Evolutionary conservation across 2,888 invertebrate species (phyloP).

Genomic region (Zonitis immaculata): DNA sequence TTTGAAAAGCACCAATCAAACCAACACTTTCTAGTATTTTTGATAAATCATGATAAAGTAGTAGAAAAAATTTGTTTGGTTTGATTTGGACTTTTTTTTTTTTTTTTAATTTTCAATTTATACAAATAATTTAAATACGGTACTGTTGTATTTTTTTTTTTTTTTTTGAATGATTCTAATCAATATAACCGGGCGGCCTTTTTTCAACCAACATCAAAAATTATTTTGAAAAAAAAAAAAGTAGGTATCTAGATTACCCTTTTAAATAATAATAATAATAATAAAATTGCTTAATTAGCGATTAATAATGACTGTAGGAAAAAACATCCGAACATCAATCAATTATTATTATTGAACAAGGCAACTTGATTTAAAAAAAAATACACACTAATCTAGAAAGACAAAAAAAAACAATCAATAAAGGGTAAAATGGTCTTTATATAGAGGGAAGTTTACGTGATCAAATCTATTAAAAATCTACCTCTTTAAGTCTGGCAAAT

Average conservation of each 20-base stretch:
- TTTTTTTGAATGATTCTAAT: too few relatives aligned
- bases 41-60: not conserved
- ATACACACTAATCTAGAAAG: too few relatives aligned
- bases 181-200: not conserved
- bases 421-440: too few relatives aligned
- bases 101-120: too few relatives aligned
- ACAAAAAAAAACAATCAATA: not conserved
- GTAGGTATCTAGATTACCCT: not conserved
- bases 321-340: not conserved
- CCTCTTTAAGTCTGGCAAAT: too few relatives aligned
- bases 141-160: too few relatives aligned
- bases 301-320: not conserved
- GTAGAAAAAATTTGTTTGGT: slow-evolving; percentile 18
- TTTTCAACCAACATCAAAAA: not conserved
- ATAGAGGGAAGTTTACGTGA: too few relatives aligned
- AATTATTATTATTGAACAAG: not conserved
- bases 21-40: too few relatives aligned
- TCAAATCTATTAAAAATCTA: too few relatives aligned
- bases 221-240: not conserved
- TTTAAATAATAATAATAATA: not conserved
- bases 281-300: not conserved
- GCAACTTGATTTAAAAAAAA: not conserved
- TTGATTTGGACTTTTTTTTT: slow-evolving; percentile 21
- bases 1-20: slow-evolving; percentile 39
- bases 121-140: too few relatives aligned